phyloP scores from a whole-genome alignment of 2,113 vertebrate genomes.

The Thalassarche chlororhynchos region DNA sequence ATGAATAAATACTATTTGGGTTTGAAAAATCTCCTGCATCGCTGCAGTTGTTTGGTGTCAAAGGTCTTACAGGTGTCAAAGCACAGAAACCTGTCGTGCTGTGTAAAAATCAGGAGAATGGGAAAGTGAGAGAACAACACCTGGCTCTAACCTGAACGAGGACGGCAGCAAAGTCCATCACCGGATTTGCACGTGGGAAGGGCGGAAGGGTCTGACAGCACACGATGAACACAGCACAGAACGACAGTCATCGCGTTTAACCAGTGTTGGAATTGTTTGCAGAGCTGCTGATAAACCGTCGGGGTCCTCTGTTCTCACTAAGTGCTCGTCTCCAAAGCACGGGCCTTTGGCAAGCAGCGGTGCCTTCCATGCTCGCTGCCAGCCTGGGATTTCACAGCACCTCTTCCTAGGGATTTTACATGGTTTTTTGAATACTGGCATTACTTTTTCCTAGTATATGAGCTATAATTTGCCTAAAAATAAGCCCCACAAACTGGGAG shows the following conservation, averaged over 20 bases:
- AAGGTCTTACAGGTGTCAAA: neutral
- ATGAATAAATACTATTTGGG: neutral
- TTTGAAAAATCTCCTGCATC: neutral
- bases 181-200: rapidly evolving
- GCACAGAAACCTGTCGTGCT: neutral
- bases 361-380: neutral
- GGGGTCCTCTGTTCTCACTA: neutral
- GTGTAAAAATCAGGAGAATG: rapidly evolving
- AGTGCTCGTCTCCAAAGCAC: rapidly evolving
- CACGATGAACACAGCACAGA: rapidly evolving
- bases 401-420: rapidly evolving
- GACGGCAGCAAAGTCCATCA: neutral
- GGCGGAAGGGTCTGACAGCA: neutral
- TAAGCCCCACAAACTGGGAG: neutral
- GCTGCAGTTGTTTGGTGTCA: neutral
- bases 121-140: rapidly evolving
- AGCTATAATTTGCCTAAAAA: neutral
- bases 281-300: neutral
- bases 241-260: rapidly evolving
- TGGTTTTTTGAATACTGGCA: neutral
- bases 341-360: neutral
- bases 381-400: rapidly evolving
- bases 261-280: neutral
- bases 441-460: neutral
- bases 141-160: rapidly evolving